Conservation (phyloP, 2,113 vertebrate genomes). For the Fregetta grallaria region DNA sequence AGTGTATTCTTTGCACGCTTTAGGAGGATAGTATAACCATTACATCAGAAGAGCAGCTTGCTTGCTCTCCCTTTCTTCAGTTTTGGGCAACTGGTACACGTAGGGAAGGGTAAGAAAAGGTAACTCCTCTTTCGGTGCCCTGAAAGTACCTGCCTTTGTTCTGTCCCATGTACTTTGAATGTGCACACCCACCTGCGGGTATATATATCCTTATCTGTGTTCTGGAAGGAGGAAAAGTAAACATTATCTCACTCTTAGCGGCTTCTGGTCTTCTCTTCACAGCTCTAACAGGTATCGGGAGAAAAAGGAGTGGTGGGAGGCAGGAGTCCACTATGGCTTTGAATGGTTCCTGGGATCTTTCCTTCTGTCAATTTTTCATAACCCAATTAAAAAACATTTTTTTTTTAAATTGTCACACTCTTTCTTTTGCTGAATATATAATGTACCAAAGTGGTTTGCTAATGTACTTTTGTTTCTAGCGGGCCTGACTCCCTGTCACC, state of each 20-base stretch:
- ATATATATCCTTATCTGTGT: neutral
- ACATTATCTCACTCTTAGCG: neutral
- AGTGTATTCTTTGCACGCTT: neutral
- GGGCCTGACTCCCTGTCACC: neutral
- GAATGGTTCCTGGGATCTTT: neutral
- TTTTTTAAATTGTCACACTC: neutral
- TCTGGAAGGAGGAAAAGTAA: neutral
- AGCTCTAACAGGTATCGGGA: neutral
- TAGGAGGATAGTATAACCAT: neutral
- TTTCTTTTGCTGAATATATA: neutral
- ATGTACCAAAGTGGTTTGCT: slow-evolving; percentile 14
- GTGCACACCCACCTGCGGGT: neutral
- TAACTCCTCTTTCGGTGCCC: accelerated
- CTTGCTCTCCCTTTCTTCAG: neutral
- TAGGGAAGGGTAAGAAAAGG: neutral
- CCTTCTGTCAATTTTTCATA: neutral
- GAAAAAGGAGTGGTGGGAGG: neutral
- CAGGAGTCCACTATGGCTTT: neutral
- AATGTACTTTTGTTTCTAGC: neutral
- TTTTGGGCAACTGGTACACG: neutral
- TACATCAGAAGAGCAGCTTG: neutral
- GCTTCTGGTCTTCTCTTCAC: neutral
- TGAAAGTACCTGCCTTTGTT: neutral
- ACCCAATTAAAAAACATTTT: neutral
- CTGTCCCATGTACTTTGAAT: neutral